phyloP scores from a whole-genome alignment of 2,888 invertebrate species.

The Micropterix aruncella region DNA sequence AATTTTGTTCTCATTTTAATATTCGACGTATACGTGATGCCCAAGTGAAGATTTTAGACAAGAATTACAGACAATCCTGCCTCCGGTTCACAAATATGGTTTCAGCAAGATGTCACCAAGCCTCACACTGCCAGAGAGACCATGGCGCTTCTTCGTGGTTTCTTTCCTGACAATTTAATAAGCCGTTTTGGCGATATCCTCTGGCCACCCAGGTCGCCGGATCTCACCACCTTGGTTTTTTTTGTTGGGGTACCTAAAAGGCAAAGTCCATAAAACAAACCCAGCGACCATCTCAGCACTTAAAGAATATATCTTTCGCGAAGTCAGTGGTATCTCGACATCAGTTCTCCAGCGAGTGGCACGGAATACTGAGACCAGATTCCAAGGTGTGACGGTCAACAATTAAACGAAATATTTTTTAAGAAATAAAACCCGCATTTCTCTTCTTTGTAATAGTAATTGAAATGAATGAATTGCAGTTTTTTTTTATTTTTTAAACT shows the following conservation, averaged over 20 bases:
- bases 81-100: no score
- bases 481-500: no score
- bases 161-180: no score
- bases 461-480: no score
- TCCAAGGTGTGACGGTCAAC: conserved; percentile 1
- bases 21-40: neutral
- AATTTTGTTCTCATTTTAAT: neutral
- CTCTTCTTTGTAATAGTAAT: no score
- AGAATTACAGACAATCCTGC: neutral
- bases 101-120: neutral
- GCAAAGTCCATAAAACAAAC: no score
- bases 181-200: no score
- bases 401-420: conserved; percentile 11
- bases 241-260: neutral
- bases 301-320: neutral
- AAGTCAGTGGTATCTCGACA: neutral
- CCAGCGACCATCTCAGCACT: neutral
- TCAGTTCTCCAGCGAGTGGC: no score
- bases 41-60: neutral
- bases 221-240: neutral
- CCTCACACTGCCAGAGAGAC: no score
- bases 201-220: no score
- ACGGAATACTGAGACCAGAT: neutral
- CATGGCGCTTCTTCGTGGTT: no score
- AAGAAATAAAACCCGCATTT: no score